Evolutionary conservation across 2,888 invertebrate species (phyloP), one percentile per base, ranked within the genome.

Genomic region (Nymphalis urticae): DNA sequence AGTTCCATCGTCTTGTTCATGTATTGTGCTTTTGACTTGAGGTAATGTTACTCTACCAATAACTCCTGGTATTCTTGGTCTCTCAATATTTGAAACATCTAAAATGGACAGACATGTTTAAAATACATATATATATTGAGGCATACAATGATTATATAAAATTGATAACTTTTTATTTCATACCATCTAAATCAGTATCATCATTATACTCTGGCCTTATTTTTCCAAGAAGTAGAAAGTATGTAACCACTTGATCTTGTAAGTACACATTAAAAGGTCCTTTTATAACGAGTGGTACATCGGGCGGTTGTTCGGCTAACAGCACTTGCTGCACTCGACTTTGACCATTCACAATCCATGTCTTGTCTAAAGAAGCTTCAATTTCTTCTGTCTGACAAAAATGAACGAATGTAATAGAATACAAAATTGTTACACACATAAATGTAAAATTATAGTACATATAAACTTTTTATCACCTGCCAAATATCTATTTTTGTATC

Each of bases 1-100:
- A 0, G 96, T 96, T 6, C 98, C 98, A 87, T 99, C 98, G 66
- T 97, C 96, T 88, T 99, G 98, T 84, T 98, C 97, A 84, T 99
- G 98, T 1, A 98, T 95, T 36, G 96, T 95, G 13, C 95, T 95
- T 70, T 93, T 86, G 2, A 93, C 84, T 17, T 91, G 87, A 9
- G 93, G 89, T 63, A 93, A 77, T 74, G 89, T 81, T 76, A 92
- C 85, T 5, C 82, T 87, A 2, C 87, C 94, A 79, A 91, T 90
- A 77, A 80, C 83, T 10, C 92, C 92, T 61, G 92, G 92, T 78
- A 92, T 90, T 0, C 89, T 94, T 79, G 85, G 94, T 62, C 95
- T 93, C 67, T 93, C 86, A 70, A 97, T 88, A 68, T 95, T 92
- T 8, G 95, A 94, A 6, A 97, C 95, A 93, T 97, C 97, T 96